Evolutionary conservation across 1,140 invertebrate genomes (phyloP).

Genomic region (Meloidogyne exigua): DNA sequence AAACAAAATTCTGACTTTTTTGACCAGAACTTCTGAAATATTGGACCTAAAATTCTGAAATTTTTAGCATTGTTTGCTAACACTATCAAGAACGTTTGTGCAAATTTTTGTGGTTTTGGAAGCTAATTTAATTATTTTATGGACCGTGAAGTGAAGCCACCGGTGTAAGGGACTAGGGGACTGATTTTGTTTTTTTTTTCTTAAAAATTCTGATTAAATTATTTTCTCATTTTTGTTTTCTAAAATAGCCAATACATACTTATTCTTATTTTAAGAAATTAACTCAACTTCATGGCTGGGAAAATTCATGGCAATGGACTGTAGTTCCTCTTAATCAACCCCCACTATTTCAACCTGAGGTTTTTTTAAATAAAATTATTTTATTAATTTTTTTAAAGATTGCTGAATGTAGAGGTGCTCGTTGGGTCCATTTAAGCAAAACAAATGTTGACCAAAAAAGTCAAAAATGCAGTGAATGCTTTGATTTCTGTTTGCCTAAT

Average conservation of each 20-base stretch:
- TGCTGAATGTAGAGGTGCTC: conserved; percentile 53
- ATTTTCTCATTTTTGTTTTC: neutral
- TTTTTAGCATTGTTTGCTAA: neutral
- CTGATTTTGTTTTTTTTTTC: neutral
- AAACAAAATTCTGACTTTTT: neutral
- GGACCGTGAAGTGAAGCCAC: too few species aligned
- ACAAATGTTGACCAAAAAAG: conserved; percentile 43
- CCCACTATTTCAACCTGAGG: conserved; percentile 46
- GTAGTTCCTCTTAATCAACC: conserved; percentile 41
- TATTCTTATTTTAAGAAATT: conserved; percentile 34
- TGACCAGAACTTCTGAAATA: neutral
- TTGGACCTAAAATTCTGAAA: neutral
- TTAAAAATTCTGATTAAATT: neutral
- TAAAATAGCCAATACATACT: neutral
- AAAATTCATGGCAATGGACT: conserved; percentile 56
- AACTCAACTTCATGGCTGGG: conserved; percentile 52
- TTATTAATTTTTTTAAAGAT: conserved; percentile 13
- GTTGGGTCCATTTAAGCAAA: conserved; percentile 51
- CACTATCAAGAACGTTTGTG: neutral
- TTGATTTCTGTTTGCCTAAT: conserved; percentile 60
- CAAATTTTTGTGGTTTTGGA: neutral
- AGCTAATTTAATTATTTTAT: neutral
- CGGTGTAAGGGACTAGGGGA: too few species aligned
- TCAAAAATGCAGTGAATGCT: conserved; percentile 59
- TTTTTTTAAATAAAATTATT: neutral